Conservation (phyloP, 2,888 invertebrate genomes). For the Penaeus monodon region DNA sequence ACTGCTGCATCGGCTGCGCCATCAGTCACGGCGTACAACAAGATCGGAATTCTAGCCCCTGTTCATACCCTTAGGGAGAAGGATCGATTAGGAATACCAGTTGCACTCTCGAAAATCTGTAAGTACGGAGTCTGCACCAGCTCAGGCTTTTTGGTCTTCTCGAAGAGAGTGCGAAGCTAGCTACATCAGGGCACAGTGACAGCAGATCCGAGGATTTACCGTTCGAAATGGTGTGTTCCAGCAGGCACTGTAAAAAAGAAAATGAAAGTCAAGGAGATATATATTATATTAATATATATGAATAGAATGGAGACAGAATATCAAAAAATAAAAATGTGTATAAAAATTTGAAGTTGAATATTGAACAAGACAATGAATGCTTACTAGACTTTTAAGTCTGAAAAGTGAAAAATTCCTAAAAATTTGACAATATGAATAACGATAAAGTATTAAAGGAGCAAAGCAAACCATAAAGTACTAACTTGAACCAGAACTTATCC, state of each 20-base stretch:
- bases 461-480: background rate
- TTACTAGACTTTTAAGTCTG: too few relatives aligned
- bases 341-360: too few relatives aligned
- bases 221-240: slow-evolving; percentile 80
- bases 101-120: slow-evolving; percentile 20
- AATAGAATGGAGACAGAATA: too few relatives aligned
- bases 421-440: too few relatives aligned
- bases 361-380: too few relatives aligned
- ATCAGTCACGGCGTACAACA: slow-evolving; percentile 48
- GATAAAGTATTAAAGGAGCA: too few relatives aligned
- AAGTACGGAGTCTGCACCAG: slow-evolving; percentile 20
- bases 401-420: too few relatives aligned
- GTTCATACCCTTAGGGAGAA: slow-evolving; percentile 62
- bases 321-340: too few relatives aligned
- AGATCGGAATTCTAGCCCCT: slow-evolving; percentile 54
- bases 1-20: slow-evolving; percentile 31
- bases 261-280: background rate
- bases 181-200: slow-evolving; percentile 75
- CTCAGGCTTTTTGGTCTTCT: slow-evolving; percentile 38
- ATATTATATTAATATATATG: background rate
- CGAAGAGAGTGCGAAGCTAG: slow-evolving; percentile 48
- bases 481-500: slow-evolving; percentile 66
- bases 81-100: slow-evolving; percentile 65
- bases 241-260: slow-evolving; percentile 71
- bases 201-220: slow-evolving; percentile 79